Percentiles rank a stretch among this genome's conserved stretches.
Evolutionary conservation across 2,888 invertebrate genomes (phyloP).

Genomic region (Archaeoteleia sp.): DNA sequence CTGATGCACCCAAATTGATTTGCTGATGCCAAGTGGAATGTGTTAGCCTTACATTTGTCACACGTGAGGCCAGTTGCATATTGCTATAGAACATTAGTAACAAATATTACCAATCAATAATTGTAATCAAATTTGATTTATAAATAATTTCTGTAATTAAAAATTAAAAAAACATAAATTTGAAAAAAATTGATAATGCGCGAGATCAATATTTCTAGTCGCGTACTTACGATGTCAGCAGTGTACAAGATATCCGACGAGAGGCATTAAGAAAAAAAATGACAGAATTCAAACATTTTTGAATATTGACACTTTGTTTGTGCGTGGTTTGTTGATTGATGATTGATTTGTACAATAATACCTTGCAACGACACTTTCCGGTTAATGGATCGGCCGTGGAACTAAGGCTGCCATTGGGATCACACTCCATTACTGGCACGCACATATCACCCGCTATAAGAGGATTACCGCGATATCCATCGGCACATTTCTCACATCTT

Average conservation of each 20-base stretch:
- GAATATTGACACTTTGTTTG: too few relatives aligned
- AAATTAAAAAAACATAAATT: slow-evolving; percentile 2
- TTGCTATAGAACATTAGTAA: too few relatives aligned
- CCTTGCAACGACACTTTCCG: slow-evolving; percentile 83
- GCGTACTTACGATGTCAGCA: slow-evolving; percentile 29
- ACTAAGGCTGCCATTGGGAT: slow-evolving; percentile 81
- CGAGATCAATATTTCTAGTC: neutral
- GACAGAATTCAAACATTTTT: neutral
- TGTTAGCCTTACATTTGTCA: slow-evolving; percentile 88
- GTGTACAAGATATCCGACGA: slow-evolving; percentile 36
- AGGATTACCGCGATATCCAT: slow-evolving; percentile 89
- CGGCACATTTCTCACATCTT: slow-evolving; percentile 86
- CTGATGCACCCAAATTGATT: slow-evolving; percentile 92
- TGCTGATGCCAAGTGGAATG: slow-evolving; percentile 87
- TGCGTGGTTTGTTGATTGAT: neutral
- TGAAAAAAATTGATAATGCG: too few relatives aligned
- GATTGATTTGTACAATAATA: slow-evolving; percentile 66
- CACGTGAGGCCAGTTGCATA: slow-evolving; percentile 88
- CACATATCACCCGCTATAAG: slow-evolving; percentile 85
- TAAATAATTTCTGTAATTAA: neutral
- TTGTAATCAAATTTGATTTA: neutral
- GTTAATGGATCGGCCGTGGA: slow-evolving; percentile 76
- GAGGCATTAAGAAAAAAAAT: slow-evolving; percentile 42
- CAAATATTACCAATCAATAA: too few relatives aligned
- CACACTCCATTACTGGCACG: slow-evolving; percentile 80